These are phyloP conservation scores for Eolophus roseicapilla DNA, from an alignment of 2,113 vertebrate genomes.

Conservation along the genomic window DNA sequence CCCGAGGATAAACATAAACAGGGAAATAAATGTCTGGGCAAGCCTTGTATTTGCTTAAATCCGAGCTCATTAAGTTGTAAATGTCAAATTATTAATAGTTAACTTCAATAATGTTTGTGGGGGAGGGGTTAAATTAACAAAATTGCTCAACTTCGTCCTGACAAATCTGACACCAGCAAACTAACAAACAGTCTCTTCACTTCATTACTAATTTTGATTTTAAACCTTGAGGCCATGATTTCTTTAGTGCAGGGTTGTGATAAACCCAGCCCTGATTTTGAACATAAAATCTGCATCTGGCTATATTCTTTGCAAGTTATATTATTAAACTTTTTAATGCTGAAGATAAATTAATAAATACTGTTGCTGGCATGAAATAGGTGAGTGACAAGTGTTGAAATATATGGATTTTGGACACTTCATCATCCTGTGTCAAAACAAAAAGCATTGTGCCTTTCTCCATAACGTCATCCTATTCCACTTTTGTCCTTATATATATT, in stretches of 20 bases:
- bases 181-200: background rate
- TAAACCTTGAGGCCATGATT: background rate
- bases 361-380: background rate
- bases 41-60: background rate
- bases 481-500: background rate
- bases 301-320: background rate
- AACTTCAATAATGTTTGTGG: background rate
- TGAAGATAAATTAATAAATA: constrained; percentile 1
- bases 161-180: background rate
- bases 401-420: background rate
- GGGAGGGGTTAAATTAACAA: background rate
- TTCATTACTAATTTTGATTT: background rate
- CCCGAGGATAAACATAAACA: background rate
- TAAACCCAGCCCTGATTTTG: background rate
- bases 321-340: background rate
- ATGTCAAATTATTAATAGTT: background rate
- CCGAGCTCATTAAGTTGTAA: background rate
- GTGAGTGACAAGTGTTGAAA: background rate
- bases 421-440: background rate
- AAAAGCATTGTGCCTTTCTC: background rate
- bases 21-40: background rate
- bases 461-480: background rate
- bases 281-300: background rate
- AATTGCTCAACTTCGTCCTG: background rate
- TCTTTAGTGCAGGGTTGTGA: background rate